A percentile compares a stretch with the other conserved stretches of the same genome.
Conservation (phyloP, 2,797 vertebrate species). For the Scolopax rusticola region DNA sequence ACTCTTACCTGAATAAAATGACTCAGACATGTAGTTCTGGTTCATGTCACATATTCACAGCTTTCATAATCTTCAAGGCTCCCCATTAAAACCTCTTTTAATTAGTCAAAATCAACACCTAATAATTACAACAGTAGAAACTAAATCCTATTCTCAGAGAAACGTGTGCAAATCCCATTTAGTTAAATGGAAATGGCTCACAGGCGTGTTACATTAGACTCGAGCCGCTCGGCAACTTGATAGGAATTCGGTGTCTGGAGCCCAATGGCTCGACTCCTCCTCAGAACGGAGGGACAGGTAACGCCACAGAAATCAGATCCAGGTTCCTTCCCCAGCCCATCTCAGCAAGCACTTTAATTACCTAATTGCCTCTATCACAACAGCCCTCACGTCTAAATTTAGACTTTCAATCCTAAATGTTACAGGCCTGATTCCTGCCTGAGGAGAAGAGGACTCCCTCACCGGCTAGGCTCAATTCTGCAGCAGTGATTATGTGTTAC, state of each 20-base stretch:
- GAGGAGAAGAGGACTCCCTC: neutral
- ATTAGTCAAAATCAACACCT: constrained; percentile 8
- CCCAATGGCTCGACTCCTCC: neutral
- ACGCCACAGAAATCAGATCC: neutral
- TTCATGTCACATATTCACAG: neutral
- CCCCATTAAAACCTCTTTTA: neutral
- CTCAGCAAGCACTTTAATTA: constrained; percentile 13
- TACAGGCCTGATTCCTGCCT: neutral
- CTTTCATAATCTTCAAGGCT: neutral
- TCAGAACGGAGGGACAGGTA: constrained; percentile 2
- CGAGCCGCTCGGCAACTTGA: neutral
- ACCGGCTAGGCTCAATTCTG: neutral
- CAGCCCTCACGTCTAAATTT: neutral
- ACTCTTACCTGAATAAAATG: neutral
- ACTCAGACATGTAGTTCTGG: neutral
- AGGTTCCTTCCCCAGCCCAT: neutral
- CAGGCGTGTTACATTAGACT: constrained; percentile 6
- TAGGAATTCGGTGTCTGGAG: constrained; percentile 22
- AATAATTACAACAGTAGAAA: constrained; percentile 13
- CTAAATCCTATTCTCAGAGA: constrained; percentile 27
- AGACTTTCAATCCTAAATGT: neutral
- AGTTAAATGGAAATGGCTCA: neutral
- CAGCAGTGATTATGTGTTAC: neutral
- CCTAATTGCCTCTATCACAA: neutral
- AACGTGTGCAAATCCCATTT: constrained; percentile 54